Evolutionary conservation across 2,797 vertebrate species (phyloP), one percentile per base, ranked within the genome.

Genomic region (Triplophysa bombifrons): DNA sequence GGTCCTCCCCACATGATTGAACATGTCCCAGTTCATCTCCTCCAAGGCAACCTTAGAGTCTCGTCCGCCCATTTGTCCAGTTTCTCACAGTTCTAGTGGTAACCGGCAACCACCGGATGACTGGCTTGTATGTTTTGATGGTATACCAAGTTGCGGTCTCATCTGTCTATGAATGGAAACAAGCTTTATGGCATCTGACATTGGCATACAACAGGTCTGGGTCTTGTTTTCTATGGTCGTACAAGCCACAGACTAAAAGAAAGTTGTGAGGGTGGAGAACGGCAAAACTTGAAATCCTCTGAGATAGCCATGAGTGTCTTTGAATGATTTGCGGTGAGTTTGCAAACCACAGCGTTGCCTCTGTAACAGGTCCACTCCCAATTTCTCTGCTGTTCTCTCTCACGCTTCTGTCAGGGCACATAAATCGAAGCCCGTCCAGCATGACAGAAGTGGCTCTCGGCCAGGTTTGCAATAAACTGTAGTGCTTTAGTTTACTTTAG

Each of bases 241-340:
- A 20, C 56, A 44, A 65, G 48, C 76, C 76, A 79, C 76, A 72
- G 71, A 53, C 76, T 79, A 46, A 79, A 65, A 79, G 76, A 46
- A 72, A 65, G 20, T 44, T 65, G 60, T 79, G 22, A 72, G 76
- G 76, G 76, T 66, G 69, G 76, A 64, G 68, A 72, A 72, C 20
- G 8, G 20, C 50, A 34, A 72, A 65, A 1, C 46, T 64, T 64
- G 53, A n/a, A 78, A 78, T 27, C 76, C 76, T 13, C 17, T 30
- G 60, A 65, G 60, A 79, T 79, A 12, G 22, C 66, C 60, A 51
- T 61, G 75, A 76, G 74, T 76, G 65, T 61, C 46, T 78, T 63
- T 78, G 56, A 72, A 72, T 77, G 76, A 72, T 79, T 46, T 72
- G 76, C 72, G 76, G 76, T 34, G 17, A 56, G 22, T 65, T 56